These are phyloP conservation scores for Cataglyphis livida DNA, from an alignment of 2,888 invertebrate species.

Conservation along the genomic window DNA sequence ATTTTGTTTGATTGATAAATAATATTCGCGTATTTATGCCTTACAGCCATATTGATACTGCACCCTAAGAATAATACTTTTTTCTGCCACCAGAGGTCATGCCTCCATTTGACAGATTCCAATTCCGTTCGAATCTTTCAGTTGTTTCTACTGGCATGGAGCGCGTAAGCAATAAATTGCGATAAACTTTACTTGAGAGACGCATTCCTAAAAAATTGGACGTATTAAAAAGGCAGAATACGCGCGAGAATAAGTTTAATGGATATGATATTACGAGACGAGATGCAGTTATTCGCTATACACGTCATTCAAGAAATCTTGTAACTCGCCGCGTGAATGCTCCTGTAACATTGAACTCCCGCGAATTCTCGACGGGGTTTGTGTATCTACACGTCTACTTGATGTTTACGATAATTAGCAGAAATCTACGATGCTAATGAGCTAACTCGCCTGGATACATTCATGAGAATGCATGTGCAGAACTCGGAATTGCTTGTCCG, in stretches of 20 bases:
- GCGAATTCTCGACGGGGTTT: conserved; percentile 46
- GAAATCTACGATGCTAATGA: conserved; percentile 65
- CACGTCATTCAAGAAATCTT: conserved; percentile 57
- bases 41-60: too few species aligned
- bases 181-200: background rate
- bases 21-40: too few species aligned
- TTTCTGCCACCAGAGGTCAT: too few species aligned
- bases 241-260: background rate
- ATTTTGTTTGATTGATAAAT: too few species aligned
- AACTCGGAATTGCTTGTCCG: background rate
- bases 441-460: background rate
- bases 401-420: conserved; percentile 74
- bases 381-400: conserved; percentile 62
- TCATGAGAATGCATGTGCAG: background rate
- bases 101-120: too few species aligned
- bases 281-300: background rate
- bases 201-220: conserved; percentile 11
- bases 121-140: background rate
- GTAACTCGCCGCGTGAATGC: conserved; percentile 69
- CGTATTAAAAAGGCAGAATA: conserved; percentile 6
- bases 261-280: background rate
- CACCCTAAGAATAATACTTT: too few species aligned
- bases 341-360: conserved; percentile 44
- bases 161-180: conserved; percentile 26
- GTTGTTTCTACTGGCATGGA: conserved; percentile 12